Base-by-base conservation (phyloP, 1,140 invertebrate genomes). In the Cecropterus lyciades region DNA sequence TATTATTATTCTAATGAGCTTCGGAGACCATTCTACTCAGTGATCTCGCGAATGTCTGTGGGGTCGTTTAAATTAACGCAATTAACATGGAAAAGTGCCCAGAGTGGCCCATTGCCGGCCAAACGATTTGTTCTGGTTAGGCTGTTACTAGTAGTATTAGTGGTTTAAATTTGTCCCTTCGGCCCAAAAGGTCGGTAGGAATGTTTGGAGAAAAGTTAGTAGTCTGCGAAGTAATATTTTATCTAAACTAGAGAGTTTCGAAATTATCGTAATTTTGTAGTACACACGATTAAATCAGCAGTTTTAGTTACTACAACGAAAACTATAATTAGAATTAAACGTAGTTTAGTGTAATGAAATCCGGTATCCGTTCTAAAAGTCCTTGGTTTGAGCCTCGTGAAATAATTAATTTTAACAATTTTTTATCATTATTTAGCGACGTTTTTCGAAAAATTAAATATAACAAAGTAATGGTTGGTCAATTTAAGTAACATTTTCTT, bases 121-220 rank as follows among this genome's bases (percentile, higher is more conserved):
- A 53, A 53, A 30, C 51, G 51, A 53, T 53, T 53, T 53, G 51
- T 53, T 53, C 51, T 53, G 51, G 27, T 53, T 53, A 53, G 30
- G 30, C 30, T 20, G 33, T 56, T 56, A 56, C 42, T 56, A 56
- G 53, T 56, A 43, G 53, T 56, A 56, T 43, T 56, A 40, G 53
- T 16, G 53, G 53, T 56, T 56, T 43, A 16, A 56, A 56, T 56
- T 56, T 42, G 53, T 43, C 53, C 37, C 37, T 56, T 17, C 11
- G 53, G 37, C n/a, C 16, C 16, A 10, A 56, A 56, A 42, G 53
- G 53, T 43, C 37, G 37, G 9, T 17, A 56, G 53, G 53, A 56
- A 56, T 56, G 27, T 53, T 53, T 53, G 13, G 5, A 48, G 14
- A 48, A 48, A 48, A 48, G 7, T 17, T 24, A 24, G 17, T 48